Evolutionary conservation across 2,113 vertebrate genomes (phyloP), one percentile per base, ranked within the genome.

Genomic region (Phoxinus phoxinus): DNA sequence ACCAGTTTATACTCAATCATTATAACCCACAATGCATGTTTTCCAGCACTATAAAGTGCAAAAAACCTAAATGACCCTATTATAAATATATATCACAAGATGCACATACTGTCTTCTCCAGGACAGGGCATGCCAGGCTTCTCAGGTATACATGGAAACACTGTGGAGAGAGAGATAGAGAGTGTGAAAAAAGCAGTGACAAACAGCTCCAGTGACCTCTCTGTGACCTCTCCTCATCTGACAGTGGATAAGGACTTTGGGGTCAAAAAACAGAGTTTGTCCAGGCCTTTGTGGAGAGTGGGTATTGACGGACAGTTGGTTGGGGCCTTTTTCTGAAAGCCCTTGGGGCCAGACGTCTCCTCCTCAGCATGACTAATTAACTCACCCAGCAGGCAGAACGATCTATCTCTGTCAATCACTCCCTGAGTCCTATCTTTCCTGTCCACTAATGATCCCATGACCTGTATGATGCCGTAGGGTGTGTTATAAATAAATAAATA

Each of bases 41-140:
- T 48, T 41, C 27, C 27, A 75, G 6, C 7, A 32, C 27, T 53
- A 67, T 61, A 72, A 53, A 73, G 10, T 12, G 21, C 13, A 41
- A n/a, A 56, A 8, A 53, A 30, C 3, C 48, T 61, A 59, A 69
- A 56, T 72, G 35, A 81, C 12, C 37, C 58, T n/a, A 59, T 35
- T 25, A 10, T 82, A 56, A 10, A 27, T 12, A n/a, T n/a, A 48
- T 15, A 80, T 41, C 23, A 53, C 10, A 11, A 41, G 46, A 12
- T 46, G 2, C 44, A 95, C 98, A 98, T 92, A 99, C 98, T 99
- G 73, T 99, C 98, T 94, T 99, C 98, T 90, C 98, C 98, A 10
- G 96, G 95, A 92, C 98, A 99, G 0, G 98, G 98, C 98, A 99
- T 98, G 83, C 98, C 98, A 86, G 98, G 97, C 87, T 97, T 96